Conservation (phyloP, 2,888 invertebrate species). For the Athalia rosae region DNA sequence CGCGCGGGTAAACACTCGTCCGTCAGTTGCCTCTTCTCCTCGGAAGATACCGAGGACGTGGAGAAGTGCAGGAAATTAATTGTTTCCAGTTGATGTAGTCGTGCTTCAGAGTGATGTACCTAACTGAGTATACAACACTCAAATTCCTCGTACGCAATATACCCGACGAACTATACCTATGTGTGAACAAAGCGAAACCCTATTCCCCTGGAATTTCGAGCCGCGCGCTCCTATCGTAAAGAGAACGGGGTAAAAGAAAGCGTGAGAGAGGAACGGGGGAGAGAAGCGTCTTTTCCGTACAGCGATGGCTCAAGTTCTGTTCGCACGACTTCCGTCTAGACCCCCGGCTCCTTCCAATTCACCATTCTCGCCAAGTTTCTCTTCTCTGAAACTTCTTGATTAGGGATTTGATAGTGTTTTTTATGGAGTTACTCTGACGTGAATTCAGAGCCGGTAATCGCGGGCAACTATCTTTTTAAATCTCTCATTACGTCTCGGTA, state of each 20-base stretch:
- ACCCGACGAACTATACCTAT: conserved; percentile 19
- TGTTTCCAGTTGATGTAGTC: conserved; percentile 43
- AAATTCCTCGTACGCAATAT: conserved; percentile 33
- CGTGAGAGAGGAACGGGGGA: not conserved
- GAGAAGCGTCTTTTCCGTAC: conserved; percentile 29
- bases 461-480: conserved; percentile 58
- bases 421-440: conserved; percentile 57
- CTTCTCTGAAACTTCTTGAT: conserved; percentile 63
- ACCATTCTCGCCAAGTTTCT: conserved; percentile 53
- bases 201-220: conserved; percentile 18
- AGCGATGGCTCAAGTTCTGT: conserved; percentile 34
- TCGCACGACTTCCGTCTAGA: conserved; percentile 44
- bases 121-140: conserved; percentile 29
- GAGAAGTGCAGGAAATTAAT: conserved; percentile 40
- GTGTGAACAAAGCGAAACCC: conserved; percentile 35
- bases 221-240: not conserved
- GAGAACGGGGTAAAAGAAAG: not conserved
- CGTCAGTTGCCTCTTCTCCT: too few species aligned
- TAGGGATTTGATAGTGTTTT: conserved; percentile 64
- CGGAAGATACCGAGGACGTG: not conserved
- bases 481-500: conserved; percentile 23
- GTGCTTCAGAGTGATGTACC: conserved; percentile 41
- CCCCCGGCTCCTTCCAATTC: conserved; percentile 40
- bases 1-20: too few species aligned
- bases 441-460: conserved; percentile 60